These are phyloP conservation scores for Drosophila phalerata DNA, from an alignment of 2,888 invertebrate species.

Conservation along the genomic window DNA sequence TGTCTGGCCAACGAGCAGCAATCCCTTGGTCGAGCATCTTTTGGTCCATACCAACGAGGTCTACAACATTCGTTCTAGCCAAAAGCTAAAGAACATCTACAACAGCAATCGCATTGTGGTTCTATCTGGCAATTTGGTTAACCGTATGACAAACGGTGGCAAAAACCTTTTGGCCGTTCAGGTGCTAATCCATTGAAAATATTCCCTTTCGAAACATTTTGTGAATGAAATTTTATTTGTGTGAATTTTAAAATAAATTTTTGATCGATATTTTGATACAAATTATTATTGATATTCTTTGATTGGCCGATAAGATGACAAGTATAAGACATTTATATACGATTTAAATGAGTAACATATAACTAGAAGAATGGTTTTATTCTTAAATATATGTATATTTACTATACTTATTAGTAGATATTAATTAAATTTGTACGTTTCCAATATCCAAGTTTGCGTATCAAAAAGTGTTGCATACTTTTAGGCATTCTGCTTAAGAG, in stretches of 20 bases:
- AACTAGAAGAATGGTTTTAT: not conserved
- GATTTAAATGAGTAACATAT: not conserved
- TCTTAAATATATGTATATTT: not conserved
- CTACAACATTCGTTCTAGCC: conserved; percentile 74
- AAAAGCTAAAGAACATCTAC: conserved; percentile 58
- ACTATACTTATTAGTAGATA: not conserved
- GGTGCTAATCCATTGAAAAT: conserved; percentile 46
- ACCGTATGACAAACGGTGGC: conserved; percentile 68
- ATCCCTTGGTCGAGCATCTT: conserved; percentile 56
- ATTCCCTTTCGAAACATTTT: not conserved
- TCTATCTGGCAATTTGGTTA: conserved; percentile 65
- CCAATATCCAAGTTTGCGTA: not conserved
- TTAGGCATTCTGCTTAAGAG: conserved; percentile 23
- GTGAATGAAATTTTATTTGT: conserved; percentile 13
- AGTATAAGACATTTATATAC: not conserved
- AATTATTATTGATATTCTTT: not conserved
- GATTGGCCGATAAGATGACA: not conserved
- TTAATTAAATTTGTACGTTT: not conserved
- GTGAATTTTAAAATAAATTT: conserved; percentile 23
- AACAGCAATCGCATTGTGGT: conserved; percentile 68
- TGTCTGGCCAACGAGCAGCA: conserved; percentile 69
- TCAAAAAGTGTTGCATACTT: conserved; percentile 38
- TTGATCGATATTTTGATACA: not conserved
- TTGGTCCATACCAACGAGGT: conserved; percentile 75
- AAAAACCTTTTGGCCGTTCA: conserved; percentile 72